phyloP scores from a whole-genome alignment of 2,113 vertebrate genomes.

The Orientallactaga bullata region DNA sequence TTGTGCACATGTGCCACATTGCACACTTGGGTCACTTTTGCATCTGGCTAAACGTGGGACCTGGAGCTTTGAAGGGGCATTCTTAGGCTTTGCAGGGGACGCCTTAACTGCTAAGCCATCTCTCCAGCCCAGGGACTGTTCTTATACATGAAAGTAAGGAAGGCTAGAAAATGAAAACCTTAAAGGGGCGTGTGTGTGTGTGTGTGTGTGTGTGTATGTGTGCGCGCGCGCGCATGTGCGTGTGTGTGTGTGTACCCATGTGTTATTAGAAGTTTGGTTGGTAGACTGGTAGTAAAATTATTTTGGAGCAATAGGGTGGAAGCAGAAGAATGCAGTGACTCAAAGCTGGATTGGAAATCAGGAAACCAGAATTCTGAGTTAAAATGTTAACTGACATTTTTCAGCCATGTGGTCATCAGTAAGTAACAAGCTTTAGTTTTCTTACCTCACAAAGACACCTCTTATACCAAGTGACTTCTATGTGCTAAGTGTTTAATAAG shows the following conservation, averaged over 20 bases:
- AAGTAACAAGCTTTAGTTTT: slow-evolving; percentile 29
- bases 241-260: no score
- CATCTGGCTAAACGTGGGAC: no score
- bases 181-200: background rate
- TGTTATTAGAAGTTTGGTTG: background rate
- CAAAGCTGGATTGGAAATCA: background rate
- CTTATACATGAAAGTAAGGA: background rate
- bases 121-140: no score
- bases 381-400: slow-evolving; percentile 22
- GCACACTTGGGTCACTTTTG: no score
- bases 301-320: background rate
- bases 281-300: background rate
- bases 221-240: no score
- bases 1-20: no score
- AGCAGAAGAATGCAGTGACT: background rate
- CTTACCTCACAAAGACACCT: background rate
- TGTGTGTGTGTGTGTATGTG: no score
- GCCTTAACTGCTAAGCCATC: no score
- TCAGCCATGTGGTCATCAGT: background rate
- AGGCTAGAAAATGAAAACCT: background rate
- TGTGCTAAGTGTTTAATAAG: background rate
- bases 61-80: no score
- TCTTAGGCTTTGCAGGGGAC: no score
- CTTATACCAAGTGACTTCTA: background rate
- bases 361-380: background rate